These are phyloP conservation scores for Calosoma granatense DNA, from an alignment of 1,140 invertebrate genomes.

Conservation along the genomic window DNA sequence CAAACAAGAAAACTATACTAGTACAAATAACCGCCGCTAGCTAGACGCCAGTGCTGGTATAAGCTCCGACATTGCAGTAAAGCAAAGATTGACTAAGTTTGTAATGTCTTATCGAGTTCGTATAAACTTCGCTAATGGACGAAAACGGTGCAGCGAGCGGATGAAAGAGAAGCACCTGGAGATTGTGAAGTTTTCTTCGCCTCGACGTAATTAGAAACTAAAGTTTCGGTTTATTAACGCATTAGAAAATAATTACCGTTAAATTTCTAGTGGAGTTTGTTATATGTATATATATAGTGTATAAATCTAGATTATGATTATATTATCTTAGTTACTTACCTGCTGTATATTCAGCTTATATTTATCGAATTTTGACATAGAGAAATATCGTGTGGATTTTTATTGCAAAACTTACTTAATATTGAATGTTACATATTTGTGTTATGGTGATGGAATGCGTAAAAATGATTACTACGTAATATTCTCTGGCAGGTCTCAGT, in stretches of 20 bases:
- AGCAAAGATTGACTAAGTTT: constrained; percentile 7
- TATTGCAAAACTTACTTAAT: no score
- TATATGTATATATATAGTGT: no score
- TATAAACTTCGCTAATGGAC: constrained; percentile 3
- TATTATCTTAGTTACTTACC: no score
- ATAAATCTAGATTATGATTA: no score
- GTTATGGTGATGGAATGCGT: no score
- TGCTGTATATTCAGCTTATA: no score
- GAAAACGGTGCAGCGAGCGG: neutral
- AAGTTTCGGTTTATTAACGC: neutral
- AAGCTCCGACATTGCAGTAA: neutral
- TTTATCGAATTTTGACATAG: no score
- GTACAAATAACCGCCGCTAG: neutral
- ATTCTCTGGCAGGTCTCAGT: no score
- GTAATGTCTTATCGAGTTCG: constrained; percentile 8
- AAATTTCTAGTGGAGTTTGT: no score
- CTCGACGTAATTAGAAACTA: constrained; percentile 1
- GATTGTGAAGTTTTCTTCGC: neutral
- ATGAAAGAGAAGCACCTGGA: neutral
- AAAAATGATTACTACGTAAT: no score
- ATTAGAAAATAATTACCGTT: neutral
- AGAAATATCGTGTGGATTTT: no score
- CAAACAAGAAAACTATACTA: neutral
- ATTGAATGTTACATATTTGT: no score
- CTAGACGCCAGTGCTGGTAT: neutral